Conservation (phyloP, 53 echinoderm and acorn worm genomes). For the Mesocentrotus franciscanus region DNA sequence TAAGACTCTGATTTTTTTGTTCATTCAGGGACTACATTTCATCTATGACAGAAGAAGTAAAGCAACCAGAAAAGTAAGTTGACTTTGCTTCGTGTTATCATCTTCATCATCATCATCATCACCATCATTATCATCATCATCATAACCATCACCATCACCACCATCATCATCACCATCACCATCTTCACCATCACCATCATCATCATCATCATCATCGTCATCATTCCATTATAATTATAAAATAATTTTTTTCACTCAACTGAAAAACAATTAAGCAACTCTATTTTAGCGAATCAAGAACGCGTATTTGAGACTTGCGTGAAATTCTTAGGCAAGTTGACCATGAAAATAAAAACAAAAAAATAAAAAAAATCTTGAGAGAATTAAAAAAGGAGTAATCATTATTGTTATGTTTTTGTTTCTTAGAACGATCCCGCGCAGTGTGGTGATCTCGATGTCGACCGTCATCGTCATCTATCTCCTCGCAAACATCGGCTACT, state of each 20-base stretch:
- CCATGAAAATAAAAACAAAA: too few relatives aligned
- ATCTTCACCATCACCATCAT: too few relatives aligned
- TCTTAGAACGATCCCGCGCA: conserved; percentile 38
- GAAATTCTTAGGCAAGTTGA: too few relatives aligned
- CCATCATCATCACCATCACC: too few relatives aligned
- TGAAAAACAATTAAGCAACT: too few relatives aligned
- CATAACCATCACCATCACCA: too few relatives aligned
- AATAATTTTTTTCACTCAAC: neutral
- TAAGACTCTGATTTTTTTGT: neutral
- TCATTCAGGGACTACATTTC: conserved; percentile 56
- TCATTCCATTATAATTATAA: neutral
- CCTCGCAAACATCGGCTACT: conserved; percentile 88
- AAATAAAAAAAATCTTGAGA: too few relatives aligned
- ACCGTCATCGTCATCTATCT: conserved; percentile 87
- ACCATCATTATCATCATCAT: too few relatives aligned
- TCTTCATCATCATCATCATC: neutral
- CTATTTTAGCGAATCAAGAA: too few relatives aligned
- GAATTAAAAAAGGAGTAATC: neutral
- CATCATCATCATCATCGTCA: too few relatives aligned
- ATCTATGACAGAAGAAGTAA: conserved; percentile 59
- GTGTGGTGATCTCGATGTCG: conserved; percentile 79
- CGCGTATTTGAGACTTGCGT: too few relatives aligned
- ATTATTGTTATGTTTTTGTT: neutral
- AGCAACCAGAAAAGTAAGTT: conserved; percentile 61
- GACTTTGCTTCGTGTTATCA: neutral